These are phyloP conservation scores for Zaprionus bogoriensis DNA, from an alignment of 2,888 invertebrate species.

Conservation along the genomic window DNA sequence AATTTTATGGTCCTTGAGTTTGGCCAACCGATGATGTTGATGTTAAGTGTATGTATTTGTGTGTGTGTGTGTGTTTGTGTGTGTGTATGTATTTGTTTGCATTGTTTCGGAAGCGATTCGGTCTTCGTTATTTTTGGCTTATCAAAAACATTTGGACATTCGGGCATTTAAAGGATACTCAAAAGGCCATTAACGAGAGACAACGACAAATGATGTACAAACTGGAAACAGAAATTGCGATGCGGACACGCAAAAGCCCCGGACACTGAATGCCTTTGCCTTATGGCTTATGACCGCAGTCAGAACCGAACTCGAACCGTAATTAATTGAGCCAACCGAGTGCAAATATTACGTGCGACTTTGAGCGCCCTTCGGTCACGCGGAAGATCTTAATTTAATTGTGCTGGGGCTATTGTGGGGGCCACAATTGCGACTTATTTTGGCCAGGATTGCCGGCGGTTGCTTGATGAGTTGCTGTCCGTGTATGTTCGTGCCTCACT, in stretches of 20 bases:
- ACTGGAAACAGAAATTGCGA: constrained; percentile 6
- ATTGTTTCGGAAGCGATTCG: not conserved
- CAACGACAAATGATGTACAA: constrained; percentile 31
- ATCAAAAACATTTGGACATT: constrained; percentile 2
- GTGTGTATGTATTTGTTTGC: not conserved
- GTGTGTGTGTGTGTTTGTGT: not conserved
- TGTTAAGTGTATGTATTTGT: constrained; percentile 4
- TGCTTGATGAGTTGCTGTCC: constrained; percentile 15
- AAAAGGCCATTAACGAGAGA: constrained; percentile 46
- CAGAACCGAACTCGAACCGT: constrained; percentile 9
- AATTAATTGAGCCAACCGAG: constrained; percentile 34
- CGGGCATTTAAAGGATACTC: constrained; percentile 41
- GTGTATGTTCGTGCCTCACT: not conserved
- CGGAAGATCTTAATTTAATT: constrained; percentile 55
- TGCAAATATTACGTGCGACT: constrained; percentile 21
- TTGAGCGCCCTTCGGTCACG: constrained; percentile 31
- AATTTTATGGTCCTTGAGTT: constrained; percentile 34
- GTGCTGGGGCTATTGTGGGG: not conserved
- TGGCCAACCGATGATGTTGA: constrained; percentile 15
- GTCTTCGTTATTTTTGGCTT: constrained; percentile 2
- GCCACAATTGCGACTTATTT: constrained; percentile 22
- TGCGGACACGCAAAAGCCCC: constrained; percentile 23
- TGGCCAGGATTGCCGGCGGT: constrained; percentile 20
- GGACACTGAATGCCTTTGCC: not conserved
- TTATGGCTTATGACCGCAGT: not conserved